Evolutionary conservation across 2,797 vertebrate species (phyloP).

Genomic region (Prunella strophiata): DNA sequence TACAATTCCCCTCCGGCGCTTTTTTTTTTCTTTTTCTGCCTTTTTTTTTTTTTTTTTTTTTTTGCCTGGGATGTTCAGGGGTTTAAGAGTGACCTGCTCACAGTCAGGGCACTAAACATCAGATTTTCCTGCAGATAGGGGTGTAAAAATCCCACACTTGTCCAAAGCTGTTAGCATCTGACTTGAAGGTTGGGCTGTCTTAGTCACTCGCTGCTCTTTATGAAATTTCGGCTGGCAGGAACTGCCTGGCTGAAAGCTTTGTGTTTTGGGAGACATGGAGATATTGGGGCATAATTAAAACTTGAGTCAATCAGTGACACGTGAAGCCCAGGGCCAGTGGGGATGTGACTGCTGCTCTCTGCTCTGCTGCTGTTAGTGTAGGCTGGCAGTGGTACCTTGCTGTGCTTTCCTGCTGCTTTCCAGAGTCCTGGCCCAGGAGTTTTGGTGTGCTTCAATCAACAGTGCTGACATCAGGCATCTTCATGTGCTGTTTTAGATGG

Average conservation of each 20-base stretch:
- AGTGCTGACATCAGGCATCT: not conserved
- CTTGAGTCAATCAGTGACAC: conserved; percentile 63
- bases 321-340: conserved; percentile 24
- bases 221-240: conserved; percentile 69
- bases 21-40: not conserved
- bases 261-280: conserved; percentile 46
- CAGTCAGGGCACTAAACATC: conserved; percentile 89
- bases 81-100: conserved; percentile 99
- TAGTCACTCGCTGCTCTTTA: conserved; percentile 81
- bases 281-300: conserved; percentile 55
- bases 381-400: not conserved
- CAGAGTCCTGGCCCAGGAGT: not conserved
- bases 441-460: not conserved
- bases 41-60: conserved; percentile 70
- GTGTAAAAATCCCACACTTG: conserved; percentile 95
- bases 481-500: not conserved
- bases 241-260: conserved; percentile 64
- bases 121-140: conserved; percentile 86
- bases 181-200: conserved; percentile 85
- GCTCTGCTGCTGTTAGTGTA: not conserved
- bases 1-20: conserved; percentile 86
- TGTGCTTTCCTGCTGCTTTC: not conserved
- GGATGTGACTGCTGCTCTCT: not conserved
- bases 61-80: conserved; percentile 89
- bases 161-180: conserved; percentile 95